A percentile compares a stretch with the other conserved stretches of the same genome.
Conservation (phyloP, 1,140 invertebrate species). For the Macrosteles quadrilineatus region DNA sequence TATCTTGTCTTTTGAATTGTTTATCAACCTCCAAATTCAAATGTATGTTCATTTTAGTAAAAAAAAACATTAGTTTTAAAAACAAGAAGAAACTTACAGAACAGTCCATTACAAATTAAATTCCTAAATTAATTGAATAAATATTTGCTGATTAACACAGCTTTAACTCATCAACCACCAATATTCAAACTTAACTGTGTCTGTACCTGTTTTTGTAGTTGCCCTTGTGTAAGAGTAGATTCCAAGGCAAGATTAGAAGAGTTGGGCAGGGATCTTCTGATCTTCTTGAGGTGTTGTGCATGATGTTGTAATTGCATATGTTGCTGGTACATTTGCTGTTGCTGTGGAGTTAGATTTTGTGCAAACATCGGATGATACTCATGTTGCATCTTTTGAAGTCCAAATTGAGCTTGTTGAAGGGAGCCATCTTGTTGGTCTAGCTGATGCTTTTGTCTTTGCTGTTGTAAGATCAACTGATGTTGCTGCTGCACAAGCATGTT, state of each 20-base stretch:
- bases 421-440: constrained; percentile 28
- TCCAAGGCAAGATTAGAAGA: constrained; percentile 5
- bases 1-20: too few relatives aligned
- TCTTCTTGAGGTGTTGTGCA: constrained; percentile 53
- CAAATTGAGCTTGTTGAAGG: constrained; percentile 39
- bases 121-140: too few relatives aligned
- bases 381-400: constrained; percentile 34
- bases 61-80: too few relatives aligned
- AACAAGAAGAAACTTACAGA: too few relatives aligned
- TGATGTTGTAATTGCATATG: constrained; percentile 54
- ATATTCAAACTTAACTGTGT: too few relatives aligned
- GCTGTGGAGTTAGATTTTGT: constrained; percentile 49
- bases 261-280: constrained; percentile 47
- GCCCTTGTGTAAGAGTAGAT: neutral
- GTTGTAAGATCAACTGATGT: constrained; percentile 36
- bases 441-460: constrained; percentile 34
- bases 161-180: too few relatives aligned
- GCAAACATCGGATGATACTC: constrained; percentile 43
- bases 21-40: too few relatives aligned
- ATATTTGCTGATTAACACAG: too few relatives aligned
- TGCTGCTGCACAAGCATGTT: constrained; percentile 38
- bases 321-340: constrained; percentile 53
- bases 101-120: too few relatives aligned
- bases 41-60: too few relatives aligned
- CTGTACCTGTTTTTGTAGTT: constrained; percentile 33